These are phyloP conservation scores for Metopolophium dirhodum DNA, from an alignment of 1,140 invertebrate species.

Conservation along the genomic window DNA sequence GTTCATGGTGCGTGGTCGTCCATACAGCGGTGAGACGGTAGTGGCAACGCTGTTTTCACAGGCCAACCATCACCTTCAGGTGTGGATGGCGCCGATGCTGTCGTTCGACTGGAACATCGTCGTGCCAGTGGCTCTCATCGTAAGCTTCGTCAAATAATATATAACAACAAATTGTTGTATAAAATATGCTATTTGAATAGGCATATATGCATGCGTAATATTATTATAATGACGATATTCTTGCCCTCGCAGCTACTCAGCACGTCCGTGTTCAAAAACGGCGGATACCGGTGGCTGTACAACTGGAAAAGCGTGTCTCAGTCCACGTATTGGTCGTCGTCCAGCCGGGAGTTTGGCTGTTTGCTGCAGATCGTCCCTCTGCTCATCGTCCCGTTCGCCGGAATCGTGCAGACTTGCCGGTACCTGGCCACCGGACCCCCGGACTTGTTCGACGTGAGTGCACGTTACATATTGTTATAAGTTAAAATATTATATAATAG, in stretches of 20 bases:
- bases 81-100: constrained; percentile 73
- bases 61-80: constrained; percentile 66
- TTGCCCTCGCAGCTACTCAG: constrained; percentile 70
- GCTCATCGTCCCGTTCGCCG: constrained; percentile 76
- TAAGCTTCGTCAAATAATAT: constrained; percentile 63
- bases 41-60: constrained; percentile 69
- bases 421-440: constrained; percentile 82
- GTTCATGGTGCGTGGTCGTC: constrained; percentile 81
- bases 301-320: constrained; percentile 69
- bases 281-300: constrained; percentile 76
- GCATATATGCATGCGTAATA: neutral
- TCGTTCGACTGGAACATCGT: constrained; percentile 90
- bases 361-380: constrained; percentile 79
- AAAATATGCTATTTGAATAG: neutral
- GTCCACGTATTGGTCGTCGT: constrained; percentile 75
- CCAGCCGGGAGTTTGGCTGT: constrained; percentile 78
- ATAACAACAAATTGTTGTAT: neutral
- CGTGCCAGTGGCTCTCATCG: constrained; percentile 78
- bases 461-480: neutral
- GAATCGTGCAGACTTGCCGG: constrained; percentile 81
- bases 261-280: constrained; percentile 78
- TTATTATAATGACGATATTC: neutral
- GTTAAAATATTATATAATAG: neutral
- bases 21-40: constrained; percentile 82
- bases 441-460: constrained; percentile 83